These are phyloP conservation scores for Alcedo quadribrachys DNA, from an alignment of 2,797 vertebrate genomes.

Conservation along the genomic window DNA sequence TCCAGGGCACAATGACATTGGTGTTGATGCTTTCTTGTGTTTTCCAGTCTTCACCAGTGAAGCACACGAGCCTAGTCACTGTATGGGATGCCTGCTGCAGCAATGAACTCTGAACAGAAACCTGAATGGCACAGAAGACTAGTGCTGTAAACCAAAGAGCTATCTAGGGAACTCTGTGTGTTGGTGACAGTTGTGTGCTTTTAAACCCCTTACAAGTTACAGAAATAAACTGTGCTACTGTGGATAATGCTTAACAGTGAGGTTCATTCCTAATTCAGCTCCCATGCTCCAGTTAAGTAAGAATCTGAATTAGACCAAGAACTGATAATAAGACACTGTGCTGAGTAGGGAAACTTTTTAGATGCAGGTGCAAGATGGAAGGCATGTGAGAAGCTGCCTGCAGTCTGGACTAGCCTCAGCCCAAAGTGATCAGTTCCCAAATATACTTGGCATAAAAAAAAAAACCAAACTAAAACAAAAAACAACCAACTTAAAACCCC, in stretches of 20 bases:
- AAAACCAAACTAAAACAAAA: neutral
- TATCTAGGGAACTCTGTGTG: neutral
- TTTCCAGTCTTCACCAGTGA: neutral
- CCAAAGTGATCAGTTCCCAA: neutral
- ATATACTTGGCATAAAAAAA: neutral
- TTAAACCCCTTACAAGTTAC: neutral
- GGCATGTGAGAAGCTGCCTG: neutral
- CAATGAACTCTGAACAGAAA: neutral
- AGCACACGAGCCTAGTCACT: neutral
- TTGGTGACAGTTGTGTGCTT: neutral
- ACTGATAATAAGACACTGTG: fast-evolving
- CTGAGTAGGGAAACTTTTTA: neutral
- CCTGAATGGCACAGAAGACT: neutral
- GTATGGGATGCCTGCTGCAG: neutral
- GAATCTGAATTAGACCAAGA: neutral
- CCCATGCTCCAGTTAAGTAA: neutral
- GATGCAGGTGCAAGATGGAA: neutral
- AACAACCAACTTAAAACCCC: too few relatives aligned
- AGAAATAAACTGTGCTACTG: conserved; percentile 33
- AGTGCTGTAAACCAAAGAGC: conserved; percentile 25
- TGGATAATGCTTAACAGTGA: neutral
- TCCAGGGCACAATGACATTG: neutral
- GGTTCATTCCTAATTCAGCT: neutral
- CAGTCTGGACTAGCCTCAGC: neutral
- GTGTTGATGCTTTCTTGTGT: neutral